Evolutionary conservation across 2,888 invertebrate species (phyloP), one percentile per base, ranked within the genome.

Genomic region (Deilephila elpenor): DNA sequence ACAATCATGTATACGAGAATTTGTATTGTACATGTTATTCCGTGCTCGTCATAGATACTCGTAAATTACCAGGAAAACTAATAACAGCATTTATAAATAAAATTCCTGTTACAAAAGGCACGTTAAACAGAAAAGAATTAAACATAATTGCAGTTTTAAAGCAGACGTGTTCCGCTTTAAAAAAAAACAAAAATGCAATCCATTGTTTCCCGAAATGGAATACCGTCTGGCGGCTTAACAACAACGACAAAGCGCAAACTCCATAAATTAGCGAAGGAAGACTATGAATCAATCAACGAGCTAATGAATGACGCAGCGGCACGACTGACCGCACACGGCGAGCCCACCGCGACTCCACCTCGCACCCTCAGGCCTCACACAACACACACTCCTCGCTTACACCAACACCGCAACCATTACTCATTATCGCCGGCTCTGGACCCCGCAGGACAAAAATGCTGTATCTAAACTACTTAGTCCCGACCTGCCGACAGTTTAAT

Each of bases 261-360:
- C 88, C 88, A 91, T 93, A 91, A 92, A 92, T 93, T 93, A 87
- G 88, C 86, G 83, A 82, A 85, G 86, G 83, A 85, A 87, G 88
- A 83, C 91, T 89, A 92, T 93, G 93, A 93, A 93, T 93, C 93
- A 93, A 93, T 93, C 93, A 92, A 86, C 81, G 80, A 82, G 75
- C 84, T 91, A 92, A 91, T 91, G 89, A 92, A 89, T 87, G 88
- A 88, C 80, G 82, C 78, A 81, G 81, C 80, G 77, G 78, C 78
- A 81, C 75, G 75, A 79, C 81, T 77, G 91, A 85, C 91, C 92
- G 86, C 93, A 91, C 93, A 93, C 91, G 82, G 88, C 77, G 91
- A 76, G 80, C 82, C 84, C 82, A 80, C 84, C 82, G 80, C 51
- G 14, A 25, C 11, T 14, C 25, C 17, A 44, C 25, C 51, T 51